Evolutionary conservation across 2,888 invertebrate species (phyloP), one percentile per base, ranked within the genome.

Genomic region (Drosophila recens): DNA sequence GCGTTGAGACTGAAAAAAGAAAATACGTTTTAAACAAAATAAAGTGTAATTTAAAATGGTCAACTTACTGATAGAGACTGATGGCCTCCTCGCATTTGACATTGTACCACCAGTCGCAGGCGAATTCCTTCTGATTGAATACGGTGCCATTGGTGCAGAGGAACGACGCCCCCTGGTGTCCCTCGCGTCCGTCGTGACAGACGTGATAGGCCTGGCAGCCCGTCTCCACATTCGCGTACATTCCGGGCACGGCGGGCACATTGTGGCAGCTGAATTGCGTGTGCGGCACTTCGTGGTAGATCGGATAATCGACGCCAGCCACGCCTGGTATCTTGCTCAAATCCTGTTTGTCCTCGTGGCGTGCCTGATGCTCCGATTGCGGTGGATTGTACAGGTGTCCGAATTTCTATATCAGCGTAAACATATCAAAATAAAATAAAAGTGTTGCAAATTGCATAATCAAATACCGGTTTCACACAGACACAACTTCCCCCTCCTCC

Each of bases 51-150:
- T n/a, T 34, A 23, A 30, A 2, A 36, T 4, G 8, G 45, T 13
- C 43, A 33, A 90, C 93, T 93, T 91, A 96, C 96, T 95, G 95
- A 93, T 97, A 97, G 71, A 95, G 94, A 38, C 94, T 93, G 3
- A 94, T 94, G n/a, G 97, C 96, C 69, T 96, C 94, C 4, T 95
- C 95, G 84, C 97, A 97, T 90, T 97, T 95, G 0, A 97, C 97
- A 91, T 97, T 97, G 94, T 97, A 97, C 97, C 97, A 97, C 97
- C 97, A 97, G 91, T 97, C 97, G 84, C 97, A 97, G 2, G 96
- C 95, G 85, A 97, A 97, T 90, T 97, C 96, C 72, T 95, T 95
- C 90, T 97, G 97, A 93, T 97, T 97, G 93, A 97, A 97, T 68
- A 97, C 93, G 0, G 97, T 97, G 1, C 97, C 97, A 87, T 97